These are phyloP conservation scores for Stenurella melanura DNA, from an alignment of 2,888 invertebrate genomes.

Conservation along the genomic window DNA sequence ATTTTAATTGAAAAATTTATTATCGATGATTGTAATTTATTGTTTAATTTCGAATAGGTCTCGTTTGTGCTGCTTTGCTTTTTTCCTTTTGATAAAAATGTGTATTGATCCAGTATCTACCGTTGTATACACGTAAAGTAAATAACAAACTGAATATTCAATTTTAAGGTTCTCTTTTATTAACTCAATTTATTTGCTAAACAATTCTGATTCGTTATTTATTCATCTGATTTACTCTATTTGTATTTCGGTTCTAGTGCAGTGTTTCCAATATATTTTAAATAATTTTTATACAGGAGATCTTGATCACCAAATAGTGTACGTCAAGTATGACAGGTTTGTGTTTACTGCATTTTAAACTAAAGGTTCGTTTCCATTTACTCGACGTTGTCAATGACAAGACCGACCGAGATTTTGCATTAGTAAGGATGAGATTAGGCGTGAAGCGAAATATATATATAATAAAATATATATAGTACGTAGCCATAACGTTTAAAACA, in stretches of 20 bases:
- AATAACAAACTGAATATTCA: slow-evolving; percentile 33
- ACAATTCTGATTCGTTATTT: slow-evolving; percentile 27
- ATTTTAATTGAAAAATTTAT: slow-evolving; percentile 59
- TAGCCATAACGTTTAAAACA: too few relatives aligned
- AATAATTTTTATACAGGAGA: background rate
- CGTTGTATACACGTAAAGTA: slow-evolving; percentile 29
- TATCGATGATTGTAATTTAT: slow-evolving; percentile 53
- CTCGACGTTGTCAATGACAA: too few relatives aligned
- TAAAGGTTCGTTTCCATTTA: too few relatives aligned
- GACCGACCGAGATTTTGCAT: too few relatives aligned
- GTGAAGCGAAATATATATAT: too few relatives aligned
- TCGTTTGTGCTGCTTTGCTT: slow-evolving; percentile 29
- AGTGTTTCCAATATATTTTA: background rate
- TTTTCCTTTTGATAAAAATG: slow-evolving; percentile 23
- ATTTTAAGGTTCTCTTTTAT: slow-evolving; percentile 29
- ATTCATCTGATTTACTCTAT: slow-evolving; percentile 15
- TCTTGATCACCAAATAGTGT: background rate
- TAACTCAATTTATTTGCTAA: slow-evolving; percentile 20
- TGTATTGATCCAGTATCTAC: slow-evolving; percentile 29
- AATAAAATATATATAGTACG: too few relatives aligned
- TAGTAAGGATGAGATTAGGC: too few relatives aligned
- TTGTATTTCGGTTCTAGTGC: background rate
- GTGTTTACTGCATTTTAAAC: too few relatives aligned
- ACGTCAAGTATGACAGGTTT: too few relatives aligned
- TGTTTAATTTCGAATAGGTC: slow-evolving; percentile 50